These are phyloP conservation scores for Phortica magna DNA, from an alignment of 2,888 invertebrate species.

Conservation along the genomic window DNA sequence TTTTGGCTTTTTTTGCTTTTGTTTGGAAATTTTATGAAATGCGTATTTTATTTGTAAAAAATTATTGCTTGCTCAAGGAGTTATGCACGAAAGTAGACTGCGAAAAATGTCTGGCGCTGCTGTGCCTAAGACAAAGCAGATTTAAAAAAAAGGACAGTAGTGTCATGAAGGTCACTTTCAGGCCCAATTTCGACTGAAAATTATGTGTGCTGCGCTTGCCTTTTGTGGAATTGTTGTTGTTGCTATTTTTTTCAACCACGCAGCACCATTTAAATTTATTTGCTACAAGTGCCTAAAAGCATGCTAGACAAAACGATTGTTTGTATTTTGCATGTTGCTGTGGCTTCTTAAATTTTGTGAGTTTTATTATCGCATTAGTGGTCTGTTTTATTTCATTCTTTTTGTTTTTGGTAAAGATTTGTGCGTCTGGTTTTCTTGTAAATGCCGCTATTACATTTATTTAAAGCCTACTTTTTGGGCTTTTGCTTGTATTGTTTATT, in stretches of 20 bases:
- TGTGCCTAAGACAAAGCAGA: neutral
- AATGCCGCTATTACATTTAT: neutral
- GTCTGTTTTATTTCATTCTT: neutral
- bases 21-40: neutral
- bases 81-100: constrained; percentile 2
- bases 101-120: neutral
- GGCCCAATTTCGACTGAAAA: neutral
- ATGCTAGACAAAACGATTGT: constrained; percentile 46
- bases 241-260: neutral
- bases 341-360: constrained; percentile 12
- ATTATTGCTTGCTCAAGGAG: constrained; percentile 3
- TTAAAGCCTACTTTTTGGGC: constrained; percentile 19
- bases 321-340: neutral
- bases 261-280: neutral
- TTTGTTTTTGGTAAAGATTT: neutral
- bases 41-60: constrained; percentile 18
- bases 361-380: neutral
- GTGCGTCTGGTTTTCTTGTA: constrained; percentile 8
- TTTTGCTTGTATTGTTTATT: neutral
- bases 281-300: constrained; percentile 46
- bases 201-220: neutral
- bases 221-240: neutral
- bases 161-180: constrained; percentile 32
- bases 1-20: neutral
- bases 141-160: neutral